Base-by-base conservation (phyloP, 2,797 vertebrate species). In the Pangasius djambal region DNA sequence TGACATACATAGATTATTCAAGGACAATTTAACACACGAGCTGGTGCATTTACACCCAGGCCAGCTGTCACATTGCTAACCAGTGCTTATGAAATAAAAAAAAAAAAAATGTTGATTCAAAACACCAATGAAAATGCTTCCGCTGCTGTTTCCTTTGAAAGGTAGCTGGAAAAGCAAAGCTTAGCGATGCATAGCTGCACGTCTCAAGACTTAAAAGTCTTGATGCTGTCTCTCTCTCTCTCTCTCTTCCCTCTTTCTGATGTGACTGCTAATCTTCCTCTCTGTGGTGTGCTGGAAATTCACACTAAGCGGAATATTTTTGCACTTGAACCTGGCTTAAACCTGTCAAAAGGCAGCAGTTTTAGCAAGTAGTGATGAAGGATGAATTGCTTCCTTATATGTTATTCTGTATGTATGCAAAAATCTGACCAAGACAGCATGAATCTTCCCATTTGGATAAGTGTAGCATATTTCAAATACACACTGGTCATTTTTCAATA, bases 41-140 rank as follows among this genome's bases (percentile, higher is more conserved):
- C 81, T 65, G 85, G 69, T 78, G 83, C 55, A 61, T 63, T 83
- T 81, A 69, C 59, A 79, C 50, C 50, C 55, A 25, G 48, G 67
- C 74, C 50, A 72, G 52, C 69, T 55, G 85, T 65, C 77, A 72
- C 28, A 22, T 13, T 69, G 74, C 86, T 70, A 82, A 34, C 82
- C 79, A 28, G 28, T 48, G 10, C 12, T 72, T 78, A 78, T 85
- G 34, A 72, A 70, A 88, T 48, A 52, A 82, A 89, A 52, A 82
- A 89, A 89, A 91, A 89, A 52, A 69, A 90, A 63, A 65, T 2
- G 44, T 83, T 87, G 91, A 93, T 94, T 91, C 90, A 87, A 83
- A 91, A 88, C 90, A 90, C 86, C 91, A 91, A 95, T 94, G 93
- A 93, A 94, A 94, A 94, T 93, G 92, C 91, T 91, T 83, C 84